A percentile compares a stretch with the other conserved stretches of the same genome.
Conservation (phyloP, 2,113 vertebrate genomes). For the Chloropsis hardwickii region DNA sequence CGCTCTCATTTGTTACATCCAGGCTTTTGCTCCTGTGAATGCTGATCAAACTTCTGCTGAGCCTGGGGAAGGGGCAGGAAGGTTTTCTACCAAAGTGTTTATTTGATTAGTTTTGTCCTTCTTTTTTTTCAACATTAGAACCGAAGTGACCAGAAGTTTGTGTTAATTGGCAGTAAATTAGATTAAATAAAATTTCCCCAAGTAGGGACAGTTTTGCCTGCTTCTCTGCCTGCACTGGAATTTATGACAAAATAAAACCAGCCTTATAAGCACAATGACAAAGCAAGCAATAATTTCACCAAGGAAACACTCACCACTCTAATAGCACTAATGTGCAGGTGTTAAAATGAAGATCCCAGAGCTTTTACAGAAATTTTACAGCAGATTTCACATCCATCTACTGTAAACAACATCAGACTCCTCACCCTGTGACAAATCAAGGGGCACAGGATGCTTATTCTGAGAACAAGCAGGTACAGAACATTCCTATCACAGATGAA, state of each 20-base stretch:
- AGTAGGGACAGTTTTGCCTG: not conserved
- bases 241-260: not conserved
- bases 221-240: not conserved
- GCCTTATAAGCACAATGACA: not conserved
- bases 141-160: not conserved
- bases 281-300: not conserved
- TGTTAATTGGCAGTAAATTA: not conserved
- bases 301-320: not conserved
- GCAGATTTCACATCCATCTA: not conserved
- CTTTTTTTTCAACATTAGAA: not conserved
- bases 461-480: not conserved
- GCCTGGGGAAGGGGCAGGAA: not conserved
- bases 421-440: not conserved
- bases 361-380: not conserved
- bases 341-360: not conserved
- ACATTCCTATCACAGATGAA: not conserved
- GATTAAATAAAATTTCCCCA: not conserved
- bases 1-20: not conserved
- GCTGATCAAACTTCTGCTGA: not conserved
- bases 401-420: not conserved
- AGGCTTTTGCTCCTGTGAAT: not conserved
- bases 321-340: not conserved
- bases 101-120: rapidly evolving
- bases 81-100: not conserved
- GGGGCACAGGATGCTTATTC: not conserved